Conservation (phyloP, 2,113 vertebrate genomes). For the Hippocampus guttulatus region DNA sequence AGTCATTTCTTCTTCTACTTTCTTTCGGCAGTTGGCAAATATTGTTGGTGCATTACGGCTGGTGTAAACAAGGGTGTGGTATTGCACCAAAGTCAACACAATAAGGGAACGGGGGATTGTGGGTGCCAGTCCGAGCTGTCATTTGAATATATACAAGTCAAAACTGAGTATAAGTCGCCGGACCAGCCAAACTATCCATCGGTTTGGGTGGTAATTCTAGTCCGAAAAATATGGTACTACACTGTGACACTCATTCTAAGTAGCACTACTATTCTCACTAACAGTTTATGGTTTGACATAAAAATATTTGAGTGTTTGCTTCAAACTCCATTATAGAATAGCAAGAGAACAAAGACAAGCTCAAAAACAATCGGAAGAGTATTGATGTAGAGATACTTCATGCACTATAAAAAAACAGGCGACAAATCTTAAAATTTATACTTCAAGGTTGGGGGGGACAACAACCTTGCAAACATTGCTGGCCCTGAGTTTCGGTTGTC, state of each 20-base stretch:
- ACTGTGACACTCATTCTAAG: not conserved
- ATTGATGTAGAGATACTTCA: not conserved
- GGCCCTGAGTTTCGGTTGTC: slow-evolving; percentile 17
- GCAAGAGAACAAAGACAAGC: not conserved
- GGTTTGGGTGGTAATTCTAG: too few species aligned
- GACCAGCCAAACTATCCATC: too few species aligned
- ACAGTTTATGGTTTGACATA: not conserved
- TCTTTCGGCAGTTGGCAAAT: too few species aligned
- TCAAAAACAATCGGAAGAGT: slow-evolving; percentile 3
- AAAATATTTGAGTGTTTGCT: not conserved
- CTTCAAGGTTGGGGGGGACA: not conserved
- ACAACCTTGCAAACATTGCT: not conserved
- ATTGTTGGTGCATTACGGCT: too few species aligned
- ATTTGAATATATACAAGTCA: too few species aligned
- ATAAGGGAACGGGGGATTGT: too few species aligned
- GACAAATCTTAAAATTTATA: not conserved
- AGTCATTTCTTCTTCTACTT: too few species aligned
- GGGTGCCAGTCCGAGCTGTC: too few species aligned
- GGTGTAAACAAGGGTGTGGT: too few species aligned
- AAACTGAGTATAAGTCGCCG: too few species aligned
- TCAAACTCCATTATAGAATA: not conserved
- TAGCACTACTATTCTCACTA: not conserved
- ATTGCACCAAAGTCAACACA: too few species aligned
- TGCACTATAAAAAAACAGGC: not conserved
- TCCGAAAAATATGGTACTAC: not conserved